Base-by-base conservation (phyloP, 2,888 invertebrate genomes). In the Caenorhabditis sp. region DNA sequence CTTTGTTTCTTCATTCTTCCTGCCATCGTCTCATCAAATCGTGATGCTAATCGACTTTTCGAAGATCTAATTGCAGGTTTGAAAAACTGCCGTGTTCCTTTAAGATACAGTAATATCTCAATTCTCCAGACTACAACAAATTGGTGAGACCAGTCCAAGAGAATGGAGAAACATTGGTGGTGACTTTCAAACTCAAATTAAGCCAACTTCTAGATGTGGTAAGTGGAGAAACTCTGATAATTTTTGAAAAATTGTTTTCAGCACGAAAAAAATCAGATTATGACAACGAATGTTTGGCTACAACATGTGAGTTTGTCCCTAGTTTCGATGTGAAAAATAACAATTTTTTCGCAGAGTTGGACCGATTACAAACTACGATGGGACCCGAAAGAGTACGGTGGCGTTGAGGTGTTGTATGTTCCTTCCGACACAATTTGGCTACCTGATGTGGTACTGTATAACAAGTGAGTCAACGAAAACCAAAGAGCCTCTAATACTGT, bases 141-240 rank as follows among this genome's bases (percentile, higher is more conserved):
- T 70, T 86, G 37, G 88, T 88, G n/a, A 78, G 88, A 21, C 88
- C 88, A 4, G 88, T 88, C 37, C 77, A 84, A 70, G 83, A 83
- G 74, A 95, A 94, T 60, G 84, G 81, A 12, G 89, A 89, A 77
- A 89, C 88, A 23, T 86, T 90, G 54, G 88, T 88, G 19, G 90
- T 90, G 59, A 88, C 86, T 64, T 88, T 90, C 79, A 90, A 90
- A 49, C 87, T 90, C 66, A 91, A 96, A 78, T 91, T 97, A 77
- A 97, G 97, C 17, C 97, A 90, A 76, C 88, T 90, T 70, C 88
- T 90, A 54, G 90, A 90, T 81, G 89, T 90, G 76, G 90, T 90
- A 79, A 86, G 89, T 78, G 10, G 31, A 31, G 10, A 31, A 31
- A 31, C 4, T 54, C n/a, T 50, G 14, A 19, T 19, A 23, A 51